Base-by-base conservation (phyloP, 1,140 invertebrate species). In the Lepidurus apus region DNA sequence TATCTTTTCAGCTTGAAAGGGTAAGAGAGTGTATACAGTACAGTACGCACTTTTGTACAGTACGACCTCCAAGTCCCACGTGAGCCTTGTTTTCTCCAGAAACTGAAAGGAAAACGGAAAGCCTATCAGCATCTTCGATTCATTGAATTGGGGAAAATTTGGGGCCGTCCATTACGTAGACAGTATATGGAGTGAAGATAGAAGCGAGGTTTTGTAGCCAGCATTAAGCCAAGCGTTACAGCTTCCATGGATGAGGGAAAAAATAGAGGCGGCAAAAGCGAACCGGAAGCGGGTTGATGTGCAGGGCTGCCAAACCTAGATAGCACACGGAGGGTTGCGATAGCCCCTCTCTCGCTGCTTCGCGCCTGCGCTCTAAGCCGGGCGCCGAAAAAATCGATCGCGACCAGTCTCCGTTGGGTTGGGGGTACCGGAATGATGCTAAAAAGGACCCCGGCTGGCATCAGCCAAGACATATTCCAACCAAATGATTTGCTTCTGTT, bases 141-240 rank as follows among this genome's bases (percentile, higher is more conserved):
- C 53, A 21, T 1, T 65, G 53, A 21, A 21, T 65, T 65, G 0
- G 13, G 53, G 21, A n/a, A 9, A 21, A 21, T 65, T 65, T n/a
- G 13, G 53, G 21, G n/a, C 17, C 53, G n/a, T 65, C 53, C n/a
- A 65, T 21, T 65, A 65, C 53, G 53, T 65, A 13, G 17, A 65
- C 21, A 21, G 21, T 34, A 34, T 65, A 21, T 17, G 8, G 53
- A 17, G 0, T 65, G 53, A 65, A 65, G 53, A 65, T n/a, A 65
- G 21, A 65, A 65, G 53, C 21, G 53, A 65, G 53, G 53, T 1
- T 34, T 34, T 65, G 53, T 21, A 65, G 53, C 5, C 17, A 65
- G 53, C 17, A 65, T 65, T 65, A 65, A 65, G 17, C 53, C 53
- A 65, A 65, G 53, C 53, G 53, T 65, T 65, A 65, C 53, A 65